phyloP scores from a whole-genome alignment of 2,113 vertebrate genomes.

The Eulacestoma nigropectus region DNA sequence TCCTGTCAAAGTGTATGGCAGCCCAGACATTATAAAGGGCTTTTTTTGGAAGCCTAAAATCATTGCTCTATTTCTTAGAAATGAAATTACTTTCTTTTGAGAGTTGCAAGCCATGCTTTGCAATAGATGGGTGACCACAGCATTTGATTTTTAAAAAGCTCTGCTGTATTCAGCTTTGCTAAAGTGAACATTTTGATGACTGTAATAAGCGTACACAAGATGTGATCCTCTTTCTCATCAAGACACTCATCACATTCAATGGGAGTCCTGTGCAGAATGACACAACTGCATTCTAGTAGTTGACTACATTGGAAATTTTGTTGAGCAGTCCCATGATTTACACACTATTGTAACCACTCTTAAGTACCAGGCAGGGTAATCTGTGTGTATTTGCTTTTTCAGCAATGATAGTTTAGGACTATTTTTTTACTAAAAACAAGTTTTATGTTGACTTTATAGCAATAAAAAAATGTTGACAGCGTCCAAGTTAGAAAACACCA shows the following conservation, averaged over 20 bases:
- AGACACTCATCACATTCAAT: neutral
- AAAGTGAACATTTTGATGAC: neutral
- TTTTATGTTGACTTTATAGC: neutral
- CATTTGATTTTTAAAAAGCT: neutral
- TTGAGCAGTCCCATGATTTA: neutral
- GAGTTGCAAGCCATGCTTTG: neutral
- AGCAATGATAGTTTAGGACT: neutral
- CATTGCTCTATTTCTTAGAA: neutral
- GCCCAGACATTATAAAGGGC: neutral
- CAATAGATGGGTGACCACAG: neutral
- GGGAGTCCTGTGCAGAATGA: neutral
- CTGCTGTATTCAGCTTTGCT: neutral
- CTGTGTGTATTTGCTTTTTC: neutral
- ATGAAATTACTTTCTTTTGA: neutral
- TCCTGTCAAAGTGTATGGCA: neutral
- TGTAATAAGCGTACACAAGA: neutral
- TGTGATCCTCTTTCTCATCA: neutral
- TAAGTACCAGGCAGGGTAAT: neutral
- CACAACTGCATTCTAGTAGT: neutral
- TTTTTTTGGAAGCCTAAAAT: neutral
- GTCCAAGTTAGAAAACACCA: neutral
- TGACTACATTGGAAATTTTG: neutral
- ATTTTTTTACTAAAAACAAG: neutral
- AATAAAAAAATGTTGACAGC: neutral
- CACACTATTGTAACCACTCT: neutral